Conservation (phyloP, 2,113 vertebrate genomes). For the Syngnathoides biaculeatus region DNA sequence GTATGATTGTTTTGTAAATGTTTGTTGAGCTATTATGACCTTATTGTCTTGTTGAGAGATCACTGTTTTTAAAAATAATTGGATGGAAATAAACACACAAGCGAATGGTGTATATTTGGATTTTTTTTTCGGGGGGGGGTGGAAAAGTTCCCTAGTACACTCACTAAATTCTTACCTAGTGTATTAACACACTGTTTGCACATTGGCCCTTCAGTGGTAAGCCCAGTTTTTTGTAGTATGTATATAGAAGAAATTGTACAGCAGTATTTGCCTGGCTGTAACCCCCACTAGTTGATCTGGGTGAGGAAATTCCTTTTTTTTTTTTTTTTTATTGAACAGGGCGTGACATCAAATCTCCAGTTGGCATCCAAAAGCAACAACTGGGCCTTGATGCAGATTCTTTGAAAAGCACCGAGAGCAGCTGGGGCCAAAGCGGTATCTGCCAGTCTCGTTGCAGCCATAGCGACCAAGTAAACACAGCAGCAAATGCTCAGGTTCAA, state of each 20-base stretch:
- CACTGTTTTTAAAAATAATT: slow-evolving; percentile 26
- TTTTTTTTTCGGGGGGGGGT: background rate
- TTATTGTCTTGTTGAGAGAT: slow-evolving; percentile 20
- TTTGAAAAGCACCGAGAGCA: slow-evolving; percentile 75
- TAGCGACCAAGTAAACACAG: slow-evolving; percentile 78
- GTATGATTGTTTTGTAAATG: slow-evolving; percentile 27
- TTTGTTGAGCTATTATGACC: slow-evolving; percentile 10
- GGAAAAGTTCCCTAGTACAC: background rate
- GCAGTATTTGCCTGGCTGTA: slow-evolving; percentile 9
- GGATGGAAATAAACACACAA: slow-evolving; percentile 44
- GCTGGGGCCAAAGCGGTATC: slow-evolving; percentile 76
- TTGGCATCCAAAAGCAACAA: slow-evolving; percentile 76
- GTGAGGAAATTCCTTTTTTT: slow-evolving; percentile 55
- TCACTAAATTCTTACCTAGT: background rate
- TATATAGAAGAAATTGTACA: slow-evolving; percentile 14
- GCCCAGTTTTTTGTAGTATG: background rate
- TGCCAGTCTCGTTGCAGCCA: slow-evolving; percentile 73
- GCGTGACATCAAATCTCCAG: slow-evolving; percentile 65
- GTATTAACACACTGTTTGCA: background rate
- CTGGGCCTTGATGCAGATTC: slow-evolving; percentile 81
- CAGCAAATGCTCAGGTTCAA: slow-evolving; percentile 75
- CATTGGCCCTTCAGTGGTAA: background rate
- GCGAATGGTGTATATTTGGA: background rate
- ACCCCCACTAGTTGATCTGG: slow-evolving; percentile 33
- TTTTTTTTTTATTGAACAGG: slow-evolving; percentile 41